Evolutionary conservation across 1,140 invertebrate species (phyloP).

Genomic region (Helicorthomorpha holstii): DNA sequence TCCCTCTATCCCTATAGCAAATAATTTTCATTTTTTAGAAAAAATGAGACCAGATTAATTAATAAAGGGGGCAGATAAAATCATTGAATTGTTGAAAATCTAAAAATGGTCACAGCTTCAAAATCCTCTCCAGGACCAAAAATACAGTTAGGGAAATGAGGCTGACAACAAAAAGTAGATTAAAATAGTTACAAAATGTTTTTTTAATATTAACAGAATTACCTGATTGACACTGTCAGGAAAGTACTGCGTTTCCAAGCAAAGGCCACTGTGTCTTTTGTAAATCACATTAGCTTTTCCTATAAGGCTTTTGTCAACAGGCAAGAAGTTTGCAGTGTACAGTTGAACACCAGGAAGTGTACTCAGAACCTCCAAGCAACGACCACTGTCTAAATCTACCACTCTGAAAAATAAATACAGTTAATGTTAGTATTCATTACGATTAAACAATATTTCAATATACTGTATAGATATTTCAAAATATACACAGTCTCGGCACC

Average conservation of each 20-base stretch:
- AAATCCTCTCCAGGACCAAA: constrained; percentile 50
- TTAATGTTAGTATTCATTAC: no score
- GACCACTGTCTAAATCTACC: constrained; percentile 45
- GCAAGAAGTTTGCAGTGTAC: constrained; percentile 66
- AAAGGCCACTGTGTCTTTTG: constrained; percentile 60
- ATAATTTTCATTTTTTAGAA: no score
- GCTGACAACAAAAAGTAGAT: constrained; percentile 30
- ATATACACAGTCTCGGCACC: no score
- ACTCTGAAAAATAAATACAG: constrained; percentile 39
- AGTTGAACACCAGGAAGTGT: constrained; percentile 82
- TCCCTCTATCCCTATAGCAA: no score
- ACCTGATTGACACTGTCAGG: constrained; percentile 78
- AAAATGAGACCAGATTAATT: no score
- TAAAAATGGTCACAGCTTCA: neutral
- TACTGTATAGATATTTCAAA: no score
- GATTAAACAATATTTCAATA: no score
- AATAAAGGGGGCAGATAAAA: no score
- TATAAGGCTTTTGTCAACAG: constrained; percentile 27
- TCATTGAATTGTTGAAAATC: neutral
- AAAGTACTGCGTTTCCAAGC: constrained; percentile 81
- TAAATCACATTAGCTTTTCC: constrained; percentile 56
- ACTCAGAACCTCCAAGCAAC: constrained; percentile 53
- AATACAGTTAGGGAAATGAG: constrained; percentile 52
- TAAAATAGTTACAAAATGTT: constrained; percentile 8
- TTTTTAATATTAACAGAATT: constrained; percentile 12